A percentile compares a stretch with the other conserved stretches of the same genome.
These are phyloP conservation scores for Cerastis leucographa DNA, from an alignment of 2,888 invertebrate genomes.

Conservation along the genomic window DNA sequence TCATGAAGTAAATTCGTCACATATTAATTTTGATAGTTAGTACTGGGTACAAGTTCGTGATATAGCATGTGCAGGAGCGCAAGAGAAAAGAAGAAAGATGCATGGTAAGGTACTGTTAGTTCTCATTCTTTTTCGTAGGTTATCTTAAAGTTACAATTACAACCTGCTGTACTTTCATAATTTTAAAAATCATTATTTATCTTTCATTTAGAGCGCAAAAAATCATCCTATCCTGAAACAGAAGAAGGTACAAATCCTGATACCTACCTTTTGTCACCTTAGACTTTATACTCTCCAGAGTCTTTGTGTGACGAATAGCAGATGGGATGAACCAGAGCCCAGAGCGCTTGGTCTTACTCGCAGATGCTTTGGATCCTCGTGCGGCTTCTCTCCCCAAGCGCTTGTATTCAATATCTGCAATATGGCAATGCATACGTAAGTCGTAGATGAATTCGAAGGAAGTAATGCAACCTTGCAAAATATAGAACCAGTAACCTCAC, in stretches of 20 bases:
- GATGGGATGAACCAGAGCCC: slow-evolving; percentile 89
- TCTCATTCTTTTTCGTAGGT: too few relatives aligned
- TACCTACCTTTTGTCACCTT: slow-evolving; percentile 85
- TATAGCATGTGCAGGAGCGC: too few relatives aligned
- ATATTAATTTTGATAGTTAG: too few relatives aligned
- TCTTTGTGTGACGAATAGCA: slow-evolving; percentile 88
- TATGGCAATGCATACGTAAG: not conserved
- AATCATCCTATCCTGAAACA: not conserved
- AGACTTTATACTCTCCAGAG: slow-evolving; percentile 88
- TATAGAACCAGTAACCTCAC: slow-evolving; percentile 70
- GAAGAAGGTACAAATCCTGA: not conserved
- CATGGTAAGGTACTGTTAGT: too few relatives aligned
- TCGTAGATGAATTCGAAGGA: not conserved
- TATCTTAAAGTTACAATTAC: too few relatives aligned
- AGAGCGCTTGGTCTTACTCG: slow-evolving; percentile 80
- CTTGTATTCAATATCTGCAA: slow-evolving; percentile 88
- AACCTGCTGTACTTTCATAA: too few relatives aligned
- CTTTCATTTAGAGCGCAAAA: too few relatives aligned
- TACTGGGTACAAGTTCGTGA: too few relatives aligned
- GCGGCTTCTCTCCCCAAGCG: slow-evolving; percentile 83
- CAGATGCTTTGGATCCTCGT: slow-evolving; percentile 75
- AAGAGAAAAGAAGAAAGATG: too few relatives aligned
- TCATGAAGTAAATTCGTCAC: too few relatives aligned
- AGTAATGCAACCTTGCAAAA: too few relatives aligned
- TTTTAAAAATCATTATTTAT: too few relatives aligned